Base-by-base conservation (phyloP, 2,797 vertebrate species). In the Oryzias sinensis region DNA sequence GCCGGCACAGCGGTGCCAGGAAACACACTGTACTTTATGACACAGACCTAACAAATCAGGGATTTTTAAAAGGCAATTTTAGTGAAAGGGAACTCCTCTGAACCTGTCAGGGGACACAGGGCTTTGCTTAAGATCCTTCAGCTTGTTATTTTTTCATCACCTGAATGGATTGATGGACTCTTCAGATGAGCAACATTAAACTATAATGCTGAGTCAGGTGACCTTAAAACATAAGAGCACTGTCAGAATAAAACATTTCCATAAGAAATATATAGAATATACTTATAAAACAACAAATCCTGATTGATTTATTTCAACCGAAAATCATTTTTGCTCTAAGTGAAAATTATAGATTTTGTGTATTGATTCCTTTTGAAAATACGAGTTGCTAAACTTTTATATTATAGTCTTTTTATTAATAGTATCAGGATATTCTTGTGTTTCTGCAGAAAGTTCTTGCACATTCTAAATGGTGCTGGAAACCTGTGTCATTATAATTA, bases 51-150 rank as follows among this genome's bases (percentile, higher is more conserved):
- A 82, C 78, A 90, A 88, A 75, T 74, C 50, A 43, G 72, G 74
- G 90, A 88, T 90, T 90, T 91, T 87, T 90, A 89, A 89, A 78
- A 79, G 61, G 60, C 42, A 53, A 68, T 75, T 86, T 82, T 70
- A 68, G 71, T 69, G 65, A 75, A 70, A 83, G 81, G 84, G 84
- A 90, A 88, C 66, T 75, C 76, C 79, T 81, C 65, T 40, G 70
- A 79, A 82, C 71, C 68, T 48, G 72, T 60, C 41, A 29, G 7
- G 6, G 8, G 2, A 6, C 54, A 61, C 65, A 52, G 53, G 62
- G 50, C 37, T 46, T 37, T 14, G 24, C 56, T 62, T 8, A 59
- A 74, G 55, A 71, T 74, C 45, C 55, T 49, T 51, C 15, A 56
- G 46, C 16, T 17, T 68, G 27, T 62, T 48, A 59, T 6, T 29